Conservation (phyloP, 2,797 vertebrate species). For the Tauraco hartlaubi region DNA sequence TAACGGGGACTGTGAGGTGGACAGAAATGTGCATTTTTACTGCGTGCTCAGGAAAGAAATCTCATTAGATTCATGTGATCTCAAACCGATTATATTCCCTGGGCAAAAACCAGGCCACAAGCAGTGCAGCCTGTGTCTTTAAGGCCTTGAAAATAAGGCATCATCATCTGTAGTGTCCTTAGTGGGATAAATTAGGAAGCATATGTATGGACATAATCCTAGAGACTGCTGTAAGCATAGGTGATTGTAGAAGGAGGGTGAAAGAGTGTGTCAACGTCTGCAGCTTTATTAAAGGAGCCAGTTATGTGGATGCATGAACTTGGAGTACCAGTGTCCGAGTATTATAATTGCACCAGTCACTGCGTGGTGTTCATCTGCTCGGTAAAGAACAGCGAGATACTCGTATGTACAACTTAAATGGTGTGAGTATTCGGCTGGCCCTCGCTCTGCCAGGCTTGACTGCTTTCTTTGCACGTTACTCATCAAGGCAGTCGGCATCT, state of each 20-base stretch:
- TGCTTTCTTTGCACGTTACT: rapidly evolving
- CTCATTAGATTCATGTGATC: constrained; percentile 31
- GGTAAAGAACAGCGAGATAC: not conserved
- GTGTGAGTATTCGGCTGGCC: not conserved
- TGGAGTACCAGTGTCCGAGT: not conserved
- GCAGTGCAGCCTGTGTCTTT: not conserved
- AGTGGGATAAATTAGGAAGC: not conserved
- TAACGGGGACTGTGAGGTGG: not conserved
- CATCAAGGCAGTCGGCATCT: rapidly evolving
- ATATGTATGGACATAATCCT: not conserved
- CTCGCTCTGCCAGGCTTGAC: not conserved
- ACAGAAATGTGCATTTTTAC: constrained; percentile 40
- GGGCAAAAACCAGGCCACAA: not conserved
- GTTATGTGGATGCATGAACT: not conserved
- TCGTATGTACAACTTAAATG: not conserved
- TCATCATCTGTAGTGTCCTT: not conserved
- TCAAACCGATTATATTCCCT: not conserved
- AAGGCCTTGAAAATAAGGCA: not conserved
- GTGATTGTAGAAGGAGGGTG: not conserved
- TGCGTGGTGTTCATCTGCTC: not conserved
- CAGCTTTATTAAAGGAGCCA: not conserved
- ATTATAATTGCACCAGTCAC: not conserved
- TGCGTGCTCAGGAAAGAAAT: not conserved
- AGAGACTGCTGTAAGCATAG: not conserved
- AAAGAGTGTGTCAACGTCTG: not conserved